Evolutionary conservation across 2,888 invertebrate genomes (phyloP).

Genomic region (Camponotus fellah): DNA sequence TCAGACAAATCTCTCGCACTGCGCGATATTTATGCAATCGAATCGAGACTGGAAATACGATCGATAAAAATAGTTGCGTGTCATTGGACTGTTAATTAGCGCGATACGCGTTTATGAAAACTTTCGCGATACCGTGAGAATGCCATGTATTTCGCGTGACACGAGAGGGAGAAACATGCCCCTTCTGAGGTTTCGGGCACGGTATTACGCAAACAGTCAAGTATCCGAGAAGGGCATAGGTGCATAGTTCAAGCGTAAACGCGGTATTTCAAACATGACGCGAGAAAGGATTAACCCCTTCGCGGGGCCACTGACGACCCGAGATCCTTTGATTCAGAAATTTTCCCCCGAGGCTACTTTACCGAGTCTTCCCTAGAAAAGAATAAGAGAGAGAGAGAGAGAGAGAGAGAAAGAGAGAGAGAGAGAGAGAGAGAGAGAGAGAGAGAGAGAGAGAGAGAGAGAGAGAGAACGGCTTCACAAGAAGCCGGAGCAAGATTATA

Average conservation of each 20-base stretch:
- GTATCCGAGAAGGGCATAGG: slow-evolving; percentile 26
- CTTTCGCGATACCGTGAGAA: slow-evolving; percentile 71
- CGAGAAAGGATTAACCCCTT: slow-evolving; percentile 45
- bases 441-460: neutral
- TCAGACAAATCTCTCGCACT: neutral
- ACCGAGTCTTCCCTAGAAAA: neutral
- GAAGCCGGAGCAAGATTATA: slow-evolving; percentile 18
- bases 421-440: neutral
- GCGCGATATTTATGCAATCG: slow-evolving; percentile 1
- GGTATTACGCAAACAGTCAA: slow-evolving; percentile 32
- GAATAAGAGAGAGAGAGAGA: neutral
- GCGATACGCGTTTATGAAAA: slow-evolving; percentile 59
- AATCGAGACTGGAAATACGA: neutral
- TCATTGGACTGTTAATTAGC: slow-evolving; percentile 60
- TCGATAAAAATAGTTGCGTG: slow-evolving; percentile 57
- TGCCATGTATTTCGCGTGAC: slow-evolving; percentile 67
- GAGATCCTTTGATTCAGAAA: slow-evolving; percentile 51
- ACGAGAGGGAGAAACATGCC: slow-evolving; percentile 44
- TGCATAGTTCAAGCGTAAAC: slow-evolving; percentile 48
- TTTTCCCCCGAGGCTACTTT: slow-evolving; percentile 28
- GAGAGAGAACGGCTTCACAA: neutral
- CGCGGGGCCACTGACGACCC: slow-evolving; percentile 33
- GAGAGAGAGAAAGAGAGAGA: neutral
- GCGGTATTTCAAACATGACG: slow-evolving; percentile 47
- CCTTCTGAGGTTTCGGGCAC: slow-evolving; percentile 26